Conservation (phyloP, 2,797 vertebrate genomes). For the Ptychobarbus kaznakovi region DNA sequence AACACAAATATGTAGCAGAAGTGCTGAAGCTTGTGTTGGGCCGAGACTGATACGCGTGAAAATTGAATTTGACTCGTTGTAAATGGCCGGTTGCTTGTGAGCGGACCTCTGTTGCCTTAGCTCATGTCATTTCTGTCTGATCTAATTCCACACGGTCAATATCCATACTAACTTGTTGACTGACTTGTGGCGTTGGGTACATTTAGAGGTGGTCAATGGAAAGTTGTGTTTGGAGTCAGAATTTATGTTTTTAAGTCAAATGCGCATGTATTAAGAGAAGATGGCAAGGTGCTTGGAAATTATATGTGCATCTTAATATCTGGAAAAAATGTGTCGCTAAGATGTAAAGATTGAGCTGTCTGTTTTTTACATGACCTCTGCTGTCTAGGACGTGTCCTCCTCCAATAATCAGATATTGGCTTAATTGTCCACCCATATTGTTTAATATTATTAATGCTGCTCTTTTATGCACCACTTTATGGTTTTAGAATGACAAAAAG, state of each 20-base stretch:
- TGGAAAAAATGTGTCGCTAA: background rate
- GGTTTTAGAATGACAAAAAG: background rate
- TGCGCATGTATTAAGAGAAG: background rate
- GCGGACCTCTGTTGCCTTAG: constrained; percentile 28
- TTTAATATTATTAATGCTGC: background rate
- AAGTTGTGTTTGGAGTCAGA: background rate
- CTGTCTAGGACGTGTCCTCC: background rate
- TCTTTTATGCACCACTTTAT: background rate
- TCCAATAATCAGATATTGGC: background rate
- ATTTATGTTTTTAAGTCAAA: background rate
- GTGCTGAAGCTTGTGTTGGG: constrained; percentile 5
- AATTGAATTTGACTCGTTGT: constrained; percentile 43
- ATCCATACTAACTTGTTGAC: constrained; percentile 34
- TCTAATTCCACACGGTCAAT: constrained; percentile 38
- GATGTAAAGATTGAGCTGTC: background rate
- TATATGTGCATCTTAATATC: background rate
- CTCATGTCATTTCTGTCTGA: constrained; percentile 47
- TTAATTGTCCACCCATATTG: background rate
- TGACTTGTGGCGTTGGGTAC: constrained; percentile 18
- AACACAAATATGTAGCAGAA: constrained; percentile 31
- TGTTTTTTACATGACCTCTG: background rate
- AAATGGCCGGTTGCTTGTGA: constrained; percentile 25
- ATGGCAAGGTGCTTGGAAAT: background rate
- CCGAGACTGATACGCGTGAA: constrained; percentile 47
- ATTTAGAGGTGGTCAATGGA: constrained; percentile 2